Conservation (phyloP, 2,797 vertebrate species). For the Enteromius thamalakanensis region DNA sequence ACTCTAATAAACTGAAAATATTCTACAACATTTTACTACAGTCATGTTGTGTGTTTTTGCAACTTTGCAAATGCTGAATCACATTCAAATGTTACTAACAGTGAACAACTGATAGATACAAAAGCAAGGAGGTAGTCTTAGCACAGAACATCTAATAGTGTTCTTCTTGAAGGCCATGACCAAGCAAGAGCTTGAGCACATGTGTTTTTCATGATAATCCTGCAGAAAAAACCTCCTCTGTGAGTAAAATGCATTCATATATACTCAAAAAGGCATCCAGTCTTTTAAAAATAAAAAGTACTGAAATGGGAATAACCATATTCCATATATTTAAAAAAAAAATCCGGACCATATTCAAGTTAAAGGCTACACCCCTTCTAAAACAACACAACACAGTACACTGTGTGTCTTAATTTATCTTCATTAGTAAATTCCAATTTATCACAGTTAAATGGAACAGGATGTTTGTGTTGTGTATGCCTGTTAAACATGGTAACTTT, state of each 20-base stretch:
- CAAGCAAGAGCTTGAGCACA: slow-evolving; percentile 2
- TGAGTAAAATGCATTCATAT: not conserved
- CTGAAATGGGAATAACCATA: not conserved
- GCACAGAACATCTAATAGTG: not conserved
- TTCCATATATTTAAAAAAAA: not conserved
- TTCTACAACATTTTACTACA: slow-evolving; percentile 24
- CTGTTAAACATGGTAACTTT: not conserved
- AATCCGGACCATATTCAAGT: not conserved
- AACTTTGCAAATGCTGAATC: slow-evolving; percentile 12
- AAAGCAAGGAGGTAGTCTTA: slow-evolving; percentile 15
- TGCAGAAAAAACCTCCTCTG: not conserved
- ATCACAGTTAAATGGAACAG: not conserved
- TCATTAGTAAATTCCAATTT: not conserved
- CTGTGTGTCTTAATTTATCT: not conserved
- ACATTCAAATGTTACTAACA: slow-evolving; percentile 3
- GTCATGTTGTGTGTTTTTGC: not conserved
- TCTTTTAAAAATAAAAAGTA: slow-evolving; percentile 2
- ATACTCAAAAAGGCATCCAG: not conserved
- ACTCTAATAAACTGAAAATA: not conserved
- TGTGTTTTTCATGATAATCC: not conserved
- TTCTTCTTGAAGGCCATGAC: slow-evolving; percentile 8
- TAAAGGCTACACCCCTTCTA: slow-evolving; percentile 1
- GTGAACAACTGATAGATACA: not conserved
- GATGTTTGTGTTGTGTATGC: not conserved
- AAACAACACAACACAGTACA: not conserved